Base-by-base conservation (phyloP, 2,888 invertebrate genomes). In the Vandiemenella viatica region DNA sequence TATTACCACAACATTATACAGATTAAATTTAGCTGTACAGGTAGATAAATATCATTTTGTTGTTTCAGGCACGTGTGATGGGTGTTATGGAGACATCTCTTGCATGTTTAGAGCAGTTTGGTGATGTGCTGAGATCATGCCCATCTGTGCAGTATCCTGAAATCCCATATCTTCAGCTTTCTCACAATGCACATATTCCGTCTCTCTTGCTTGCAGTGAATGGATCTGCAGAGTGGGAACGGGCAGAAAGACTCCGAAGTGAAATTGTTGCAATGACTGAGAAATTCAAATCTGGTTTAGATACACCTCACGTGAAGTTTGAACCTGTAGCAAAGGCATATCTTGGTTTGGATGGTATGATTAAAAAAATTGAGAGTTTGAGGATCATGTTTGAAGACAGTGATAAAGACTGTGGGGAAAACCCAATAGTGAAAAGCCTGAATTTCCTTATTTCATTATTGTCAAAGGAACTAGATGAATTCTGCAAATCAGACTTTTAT, bases 21-120 rank as follows among this genome's bases (percentile, higher is more conserved):
- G n/a, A n/a, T n/a, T n/a, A n/a, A n/a, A n/a, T n/a, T n/a, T n/a
- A n/a, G n/a, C n/a, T n/a, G n/a, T n/a, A n/a, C n/a, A n/a, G n/a
- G n/a, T n/a, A n/a, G n/a, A n/a, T n/a, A n/a, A n/a, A n/a, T n/a
- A n/a, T n/a, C n/a, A n/a, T n/a, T n/a, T n/a, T n/a, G n/a, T n/a
- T n/a, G n/a, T n/a, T n/a, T 13, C 32, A 49, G 1, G 59, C 67
- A 4, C 62, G 65, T 8, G 61, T 79, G 1, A 69, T 65, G 37
- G 66, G 72, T 43, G 64, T 74, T 46, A 66, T 76, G 50, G 70
- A 72, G 1, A 70, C 73, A 47, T 60, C 70, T 6, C 63, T 69
- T 37, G 68, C 76, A 49, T 68, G 77, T 8, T 65, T 85, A 19
- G 77, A 80, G 55, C 88, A 90, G 60, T 77, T 82, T 57, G 65